Base-by-base conservation (phyloP, 2,113 vertebrate genomes). In the Marmota flaviventris region DNA sequence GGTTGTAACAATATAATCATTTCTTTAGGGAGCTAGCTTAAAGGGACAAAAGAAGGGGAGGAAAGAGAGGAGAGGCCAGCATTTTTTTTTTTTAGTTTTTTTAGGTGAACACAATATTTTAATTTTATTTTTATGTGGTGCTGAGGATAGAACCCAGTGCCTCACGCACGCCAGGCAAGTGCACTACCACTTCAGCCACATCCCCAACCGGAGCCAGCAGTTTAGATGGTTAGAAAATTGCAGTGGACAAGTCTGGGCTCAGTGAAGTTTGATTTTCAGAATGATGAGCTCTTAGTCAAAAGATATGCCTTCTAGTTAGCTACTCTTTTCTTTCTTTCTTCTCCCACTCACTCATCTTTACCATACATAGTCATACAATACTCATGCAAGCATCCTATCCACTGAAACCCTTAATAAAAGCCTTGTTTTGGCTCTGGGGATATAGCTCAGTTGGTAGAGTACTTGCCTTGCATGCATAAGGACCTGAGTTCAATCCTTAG, bases 171-270 rank as follows among this genome's bases (percentile, higher is more conserved):
- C 45, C 45, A 45, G 45, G 45, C 45, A 45, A 45, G 45, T 45
- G 45, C 45, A 45, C 45, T 45, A 45, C 45, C 45, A 45, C 45
- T 9, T 45, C 8, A 45, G 45, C 45, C 45, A 45, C 45, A 45
- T 45, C 45, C 45, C 45, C 45, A 45, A 45, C 7, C 8, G 45
- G 61, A 75, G 48, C 45, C 29, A 63, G 56, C 4, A 34, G 12
- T 95, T 95, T 76, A 76, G 67, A 72, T 72, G 77, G 3, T 17
- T 48, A 95, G 85, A 84, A 86, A 92, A 77, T 27, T 56, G 2
- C 10, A 51, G 4, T 73, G 77, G 84, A 82, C 65, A 89, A 53
- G 3, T 45, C 82, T n/a, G 53, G 8, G 10, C 18, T 81, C 12
- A 5, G 42, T 86, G 65, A 70, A 72, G 27, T 92, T 56, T 34